Evolutionary conservation across 2,797 vertebrate species (phyloP), one percentile per base, ranked within the genome.

Genomic region (Acomys russatus): DNA sequence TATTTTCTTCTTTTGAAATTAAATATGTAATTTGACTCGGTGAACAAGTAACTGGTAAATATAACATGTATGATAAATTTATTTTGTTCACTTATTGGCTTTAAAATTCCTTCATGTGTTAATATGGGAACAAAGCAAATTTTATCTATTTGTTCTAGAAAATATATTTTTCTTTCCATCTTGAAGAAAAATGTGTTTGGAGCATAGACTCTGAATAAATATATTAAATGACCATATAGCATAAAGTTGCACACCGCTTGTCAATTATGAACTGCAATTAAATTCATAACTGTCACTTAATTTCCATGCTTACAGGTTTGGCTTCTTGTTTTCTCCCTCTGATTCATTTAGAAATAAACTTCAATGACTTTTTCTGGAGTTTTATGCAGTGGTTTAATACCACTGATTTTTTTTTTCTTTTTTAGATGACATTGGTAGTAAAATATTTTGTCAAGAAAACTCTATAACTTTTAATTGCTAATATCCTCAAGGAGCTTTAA

Each of bases 371-470:
- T 20, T 22, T 90, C 44, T 86, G 74, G 56, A 15, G 49, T 87
- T 95, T 17, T 49, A 5, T 85, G 6, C 14, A 56, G 9, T 49
- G 15, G 2, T 87, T 94, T 18, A 49, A 49, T 85, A 23, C 56
- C 33, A 8, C 4, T 74, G 20, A 90, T 51, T 83, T 54, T 15
- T 87, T 82, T 28, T 59, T 68, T 3, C 28, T 66, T 33, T 64
- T 82, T 79, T 87, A 35, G 3, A 59, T 76, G 44, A 35, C 86
- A 71, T 85, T 95, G 79, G n/a, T 8, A 51, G 90, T 90, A 96
- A 66, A 96, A 73, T 92, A 70, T 73, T 91, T 89, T 88, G 35
- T 2, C 9, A 9, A 33, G 61, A 78, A 78, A 35, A 49, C 20
- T 44, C 1, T 20, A 14, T 28, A 70, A 11, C 9, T 11, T 90